phyloP scores from a whole-genome alignment of 2,797 vertebrate genomes.

The Bovichtus variegatus region DNA sequence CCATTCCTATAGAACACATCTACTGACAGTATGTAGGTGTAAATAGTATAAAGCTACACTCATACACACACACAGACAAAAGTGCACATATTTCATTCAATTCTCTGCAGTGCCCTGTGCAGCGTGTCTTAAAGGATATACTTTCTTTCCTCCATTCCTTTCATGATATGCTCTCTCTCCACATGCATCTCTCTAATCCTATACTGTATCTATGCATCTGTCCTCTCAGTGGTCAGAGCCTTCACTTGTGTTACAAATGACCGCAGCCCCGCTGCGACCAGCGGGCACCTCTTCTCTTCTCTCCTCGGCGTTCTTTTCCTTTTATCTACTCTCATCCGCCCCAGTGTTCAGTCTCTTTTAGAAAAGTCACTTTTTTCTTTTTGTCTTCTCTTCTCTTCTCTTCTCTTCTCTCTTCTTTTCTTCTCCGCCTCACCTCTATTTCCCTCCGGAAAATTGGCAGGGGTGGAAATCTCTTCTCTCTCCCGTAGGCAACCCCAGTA shows the following conservation, averaged over 20 bases:
- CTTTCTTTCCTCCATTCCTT: slow-evolving; percentile 11
- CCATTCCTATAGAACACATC: slow-evolving; percentile 9
- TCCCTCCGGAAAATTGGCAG: slow-evolving; percentile 56
- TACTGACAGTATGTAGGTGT: background rate
- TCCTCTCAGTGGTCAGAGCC: slow-evolving; percentile 58
- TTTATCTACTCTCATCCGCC: slow-evolving; percentile 54
- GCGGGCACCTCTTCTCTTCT: slow-evolving; percentile 46
- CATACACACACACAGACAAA: slow-evolving; percentile 20
- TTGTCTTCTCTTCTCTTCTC: slow-evolving; percentile 5
- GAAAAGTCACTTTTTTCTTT: slow-evolving; percentile 18
- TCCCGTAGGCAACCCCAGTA: slow-evolving; percentile 74
- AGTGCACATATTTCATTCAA: slow-evolving; percentile 9
- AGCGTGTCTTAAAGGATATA: slow-evolving; percentile 28
- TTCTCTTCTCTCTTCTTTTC: slow-evolving; percentile 46
- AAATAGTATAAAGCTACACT: background rate
- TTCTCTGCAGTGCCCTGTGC: slow-evolving; percentile 3
- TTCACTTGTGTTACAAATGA: slow-evolving; percentile 72
- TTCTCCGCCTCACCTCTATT: slow-evolving; percentile 46
- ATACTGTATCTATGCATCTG: slow-evolving; percentile 63
- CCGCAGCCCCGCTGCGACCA: slow-evolving; percentile 61
- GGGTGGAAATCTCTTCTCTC: slow-evolving; percentile 68
- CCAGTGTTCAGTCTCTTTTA: slow-evolving; percentile 34
- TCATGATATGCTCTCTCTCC: slow-evolving; percentile 53
- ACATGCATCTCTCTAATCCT: slow-evolving; percentile 60
- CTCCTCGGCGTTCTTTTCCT: slow-evolving; percentile 38